A percentile compares a stretch with the other conserved stretches of the same genome.
phyloP scores from a whole-genome alignment of 1,140 invertebrate species.

The Zaprionus gabonicus region DNA sequence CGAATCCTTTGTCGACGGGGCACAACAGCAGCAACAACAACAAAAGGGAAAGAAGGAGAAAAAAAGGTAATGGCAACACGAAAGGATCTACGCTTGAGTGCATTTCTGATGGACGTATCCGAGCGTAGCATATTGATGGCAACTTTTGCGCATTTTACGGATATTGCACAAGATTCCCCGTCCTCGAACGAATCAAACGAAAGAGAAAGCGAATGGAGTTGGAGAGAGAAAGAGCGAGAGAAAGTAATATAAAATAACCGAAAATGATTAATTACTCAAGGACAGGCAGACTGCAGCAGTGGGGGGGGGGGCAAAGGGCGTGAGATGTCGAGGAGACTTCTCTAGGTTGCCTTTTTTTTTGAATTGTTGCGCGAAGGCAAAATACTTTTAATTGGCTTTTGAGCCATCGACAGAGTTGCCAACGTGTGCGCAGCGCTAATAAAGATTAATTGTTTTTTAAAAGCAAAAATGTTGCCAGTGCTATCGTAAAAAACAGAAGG shows the following conservation, averaged over 20 bases:
- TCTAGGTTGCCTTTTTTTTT: slow-evolving; percentile 4
- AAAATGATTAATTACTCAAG: slow-evolving; percentile 77
- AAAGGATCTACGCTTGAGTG: slow-evolving; percentile 81
- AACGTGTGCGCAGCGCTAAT: slow-evolving; percentile 51
- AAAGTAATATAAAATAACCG: slow-evolving; percentile 48
- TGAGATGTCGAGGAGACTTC: slow-evolving; percentile 11
- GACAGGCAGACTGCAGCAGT: neutral
- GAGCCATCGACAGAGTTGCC: slow-evolving; percentile 66
- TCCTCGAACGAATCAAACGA: slow-evolving; percentile 35
- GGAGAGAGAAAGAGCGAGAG: neutral
- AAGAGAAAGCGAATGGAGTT: neutral
- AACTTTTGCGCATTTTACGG: slow-evolving; percentile 82
- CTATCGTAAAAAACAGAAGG: slow-evolving; percentile 11
- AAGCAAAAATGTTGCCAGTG: slow-evolving; percentile 75
- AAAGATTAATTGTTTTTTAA: slow-evolving; percentile 84
- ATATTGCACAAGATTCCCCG: slow-evolving; percentile 74
- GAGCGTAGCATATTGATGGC: slow-evolving; percentile 83
- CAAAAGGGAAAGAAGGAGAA: slow-evolving; percentile 2
- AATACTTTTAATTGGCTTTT: slow-evolving; percentile 82
- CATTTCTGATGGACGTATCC: slow-evolving; percentile 83
- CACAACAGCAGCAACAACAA: slow-evolving; percentile 26
- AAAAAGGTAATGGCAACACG: slow-evolving; percentile 47
- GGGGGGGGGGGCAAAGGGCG: slow-evolving; percentile 21
- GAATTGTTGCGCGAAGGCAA: slow-evolving; percentile 70
- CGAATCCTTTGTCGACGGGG: slow-evolving; percentile 75